Base-by-base conservation (phyloP, 35 echinoderm and acorn worm species). In the Holothuria glaberrima region DNA sequence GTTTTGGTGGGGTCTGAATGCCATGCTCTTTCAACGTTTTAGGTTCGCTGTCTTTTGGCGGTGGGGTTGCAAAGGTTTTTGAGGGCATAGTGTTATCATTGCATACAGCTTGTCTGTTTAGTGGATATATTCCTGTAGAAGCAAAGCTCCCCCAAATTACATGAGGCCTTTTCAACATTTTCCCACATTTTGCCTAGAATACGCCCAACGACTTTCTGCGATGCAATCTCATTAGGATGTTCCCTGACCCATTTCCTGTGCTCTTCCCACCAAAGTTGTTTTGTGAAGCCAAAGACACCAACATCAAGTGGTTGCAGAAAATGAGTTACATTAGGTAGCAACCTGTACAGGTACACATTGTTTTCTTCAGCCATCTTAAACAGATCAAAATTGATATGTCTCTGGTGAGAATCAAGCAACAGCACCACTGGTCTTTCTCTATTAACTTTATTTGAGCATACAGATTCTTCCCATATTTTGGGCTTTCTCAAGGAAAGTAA, bases 271-370 rank as follows among this genome's bases (percentile, higher is more conserved):
- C 52, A 58, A 6, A 54, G 24, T 16, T 59, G 22, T 38, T 83
- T 59, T 24, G 22, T 30, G 2, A 18, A 41, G 5, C 21, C 4
- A 57, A 59, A 83, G 3, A 26, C 80, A 54, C 56, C 44, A 21
- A 58, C 14, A 50, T 83, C 80, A 22, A 64, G 56, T 6, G 80
- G 56, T 18, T 57, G 80, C 24, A 83, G 24, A 24, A 83, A 83
- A 83, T 83, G 80, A 63, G 80, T 57, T n/a, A 38, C 80, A 83
- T 83, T 83, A 63, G 80, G 80, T 14, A 83, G 31, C 5, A 83
- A 26, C 46, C 38, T 28, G 80, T 24, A 83, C 2, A 83, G 35
- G 24, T 57, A n/a, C 16, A 83, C 46, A 41, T 83, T 38, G n/a
- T 83, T 83, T 34, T 83, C 80, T 24, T 83, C 38, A 22, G 80